Base-by-base conservation (phyloP, 2,888 invertebrate species). In the Oscheius myriophilus region DNA sequence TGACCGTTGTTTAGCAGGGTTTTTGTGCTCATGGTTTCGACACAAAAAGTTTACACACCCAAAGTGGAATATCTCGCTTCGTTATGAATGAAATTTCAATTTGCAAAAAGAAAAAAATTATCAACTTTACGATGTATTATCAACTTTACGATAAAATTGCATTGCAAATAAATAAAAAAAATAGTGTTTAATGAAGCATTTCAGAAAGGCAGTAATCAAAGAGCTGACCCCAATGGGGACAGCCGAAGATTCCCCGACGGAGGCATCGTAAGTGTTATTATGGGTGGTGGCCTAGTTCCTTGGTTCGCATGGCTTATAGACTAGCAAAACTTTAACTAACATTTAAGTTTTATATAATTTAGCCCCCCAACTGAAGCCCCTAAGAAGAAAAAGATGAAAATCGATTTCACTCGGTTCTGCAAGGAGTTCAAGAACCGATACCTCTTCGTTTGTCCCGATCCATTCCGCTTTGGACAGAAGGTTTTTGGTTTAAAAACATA, bases 401-500 rank as follows among this genome's bases (percentile, higher is more conserved):
- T 59, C 21, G 73, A 74, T 42, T 77, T 78, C 70, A 57, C 76
- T 0, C 59, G 69, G 49, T 84, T 84, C 69, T 84, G 84, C 67
- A 73, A 72, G 43, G 79, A 82, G 46, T 84, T 83, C 76, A 84
- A 84, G 55, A 84, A 83, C 49, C 78, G 83, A 1, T 84, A 82
- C 66, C 79, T 82, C 21, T 84, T 82, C 65, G 82, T 84, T 16
- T 84, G 84, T 54, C 84, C 84, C 14, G 83, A 83, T 68, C 83
- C 83, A 11, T 80, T 81, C 70, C 58, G 81, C 1, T 81, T 78
- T 45, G 79, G 79, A 2, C 77, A 81, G 61, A 80, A 78, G 58
- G 78, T 61, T 46, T 33, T n/a, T n/a, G n/a, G n/a, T n/a, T n/a
- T n/a, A n/a, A n/a, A n/a, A n/a, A n/a, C n/a, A n/a, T n/a, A n/a